Evolutionary conservation across 1,140 invertebrate genomes (phyloP), one percentile per base, ranked within the genome.

Genomic region (Tetramorium parvispinum): DNA sequence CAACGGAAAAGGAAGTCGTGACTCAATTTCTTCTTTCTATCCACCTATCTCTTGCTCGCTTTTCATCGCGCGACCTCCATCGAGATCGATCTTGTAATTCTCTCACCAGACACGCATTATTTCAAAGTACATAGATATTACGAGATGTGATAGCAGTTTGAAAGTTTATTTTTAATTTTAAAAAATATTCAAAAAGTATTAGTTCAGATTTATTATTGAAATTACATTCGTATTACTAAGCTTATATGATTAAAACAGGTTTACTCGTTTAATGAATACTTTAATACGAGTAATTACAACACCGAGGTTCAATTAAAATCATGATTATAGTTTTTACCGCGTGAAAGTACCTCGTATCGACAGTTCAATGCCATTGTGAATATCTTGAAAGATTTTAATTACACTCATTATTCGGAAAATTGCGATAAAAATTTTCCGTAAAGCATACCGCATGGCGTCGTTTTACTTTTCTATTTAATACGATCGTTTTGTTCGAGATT

Each of bases 1-100:
- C 70, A 70, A 57, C 88, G 90, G 89, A 91, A 89, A 88, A 89
- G 89, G 88, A 91, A 91, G 82, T 91, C 88, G 89, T 88, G 88
- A 89, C 87, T 90, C 83, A 21, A 65, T 81, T 32, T 40, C 66
- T 89, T 76, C 65, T 40, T 70, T 32, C 49, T 71, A 37, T 32
- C 40, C 53, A 18, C 63, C 24, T 57, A 24, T 4, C 27, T n/a
- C 57, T 68, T 66, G 53, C 68, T 68, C 57, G 27, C 16, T 55
- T 55, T 57, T 83, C 63, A 40, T 63, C 46, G 13, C 59, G 73
- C 73, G 46, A 55, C 18, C 27, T 37, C 10, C 68, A 10, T 61
- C 49, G 57, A 53, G 10, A 78, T 65, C 46, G 32, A 63, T 65
- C 57, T 76, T 18, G 16, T 37, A 40, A 51, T 24, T 81, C 5